Evolutionary conservation across 2,797 vertebrate genomes (phyloP).

Genomic region (Pithecia hirsuta): DNA sequence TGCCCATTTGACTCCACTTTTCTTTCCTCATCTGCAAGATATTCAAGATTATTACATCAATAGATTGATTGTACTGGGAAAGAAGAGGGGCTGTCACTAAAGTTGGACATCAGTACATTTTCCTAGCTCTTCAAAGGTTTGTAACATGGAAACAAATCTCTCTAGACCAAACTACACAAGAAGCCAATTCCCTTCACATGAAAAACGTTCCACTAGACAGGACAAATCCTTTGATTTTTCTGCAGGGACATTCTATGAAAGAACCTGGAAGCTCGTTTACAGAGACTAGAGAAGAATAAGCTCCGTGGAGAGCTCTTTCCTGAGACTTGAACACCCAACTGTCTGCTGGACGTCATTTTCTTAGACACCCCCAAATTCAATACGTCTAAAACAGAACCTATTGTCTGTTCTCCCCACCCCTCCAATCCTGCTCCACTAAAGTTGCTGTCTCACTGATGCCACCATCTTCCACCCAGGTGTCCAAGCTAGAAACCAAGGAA

Average conservation of each 20-base stretch:
- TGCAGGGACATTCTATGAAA: neutral
- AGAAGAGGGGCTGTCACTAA: neutral
- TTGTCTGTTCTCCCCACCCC: neutral
- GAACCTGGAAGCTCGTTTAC: neutral
- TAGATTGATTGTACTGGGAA: neutral
- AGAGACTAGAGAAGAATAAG: neutral
- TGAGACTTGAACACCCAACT: neutral
- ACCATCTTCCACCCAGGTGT: neutral
- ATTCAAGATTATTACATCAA: neutral
- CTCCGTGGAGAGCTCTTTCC: neutral
- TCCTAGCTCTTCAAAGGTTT: conserved; percentile 2
- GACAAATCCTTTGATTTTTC: neutral
- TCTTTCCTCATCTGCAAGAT: neutral
- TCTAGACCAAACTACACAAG: neutral
- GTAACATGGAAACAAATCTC: neutral
- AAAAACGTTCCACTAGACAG: neutral
- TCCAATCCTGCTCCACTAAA: neutral
- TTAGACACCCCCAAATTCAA: neutral
- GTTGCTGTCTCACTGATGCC: neutral
- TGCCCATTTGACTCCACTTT: neutral
- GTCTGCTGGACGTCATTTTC: neutral
- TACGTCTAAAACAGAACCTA: neutral
- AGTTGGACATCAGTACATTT: neutral
- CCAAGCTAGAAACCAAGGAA: neutral
- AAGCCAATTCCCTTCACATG: neutral